A percentile compares a stretch with the other conserved stretches of the same genome.
Evolutionary conservation across 2,888 invertebrate species (phyloP).

Genomic region (Linyphia triangularis): DNA sequence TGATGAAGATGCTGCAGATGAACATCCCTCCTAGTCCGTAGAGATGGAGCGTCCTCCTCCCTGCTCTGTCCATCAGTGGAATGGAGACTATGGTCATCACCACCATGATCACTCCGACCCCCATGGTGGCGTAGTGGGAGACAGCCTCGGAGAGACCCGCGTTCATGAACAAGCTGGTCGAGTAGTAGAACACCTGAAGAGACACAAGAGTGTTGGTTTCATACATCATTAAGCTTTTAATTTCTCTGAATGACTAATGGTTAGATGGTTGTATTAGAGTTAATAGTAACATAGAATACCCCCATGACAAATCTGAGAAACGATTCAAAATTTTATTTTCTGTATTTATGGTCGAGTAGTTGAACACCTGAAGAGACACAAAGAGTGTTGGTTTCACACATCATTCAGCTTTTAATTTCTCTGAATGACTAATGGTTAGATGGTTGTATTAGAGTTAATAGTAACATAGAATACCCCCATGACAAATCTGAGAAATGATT

Average conservation of each 20-base stretch:
- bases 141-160: conserved; percentile 93
- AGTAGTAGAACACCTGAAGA: conserved; percentile 96
- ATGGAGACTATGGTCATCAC: conserved; percentile 97
- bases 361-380: conserved; percentile 88
- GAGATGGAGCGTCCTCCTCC: conserved; percentile 94
- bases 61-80: conserved; percentile 97
- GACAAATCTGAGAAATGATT: conserved; percentile 94
- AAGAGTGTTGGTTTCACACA: too few species aligned
- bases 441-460: too few species aligned
- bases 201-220: too few species aligned
- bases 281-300: too few species aligned
- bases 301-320: conserved; percentile 97
- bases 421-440: too few species aligned
- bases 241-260: too few species aligned
- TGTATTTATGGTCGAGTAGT: conserved; percentile 95
- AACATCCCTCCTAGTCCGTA: conserved; percentile 97
- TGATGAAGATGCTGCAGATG: conserved; percentile 98
- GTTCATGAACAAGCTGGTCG: conserved; percentile 92
- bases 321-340: too few species aligned
- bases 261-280: too few species aligned
- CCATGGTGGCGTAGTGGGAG: conserved; percentile 97
- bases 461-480: too few species aligned
- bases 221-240: too few species aligned
- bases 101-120: conserved; percentile 96
- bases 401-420: too few species aligned